Evolutionary conservation across 2,113 vertebrate species (phyloP), one percentile per base, ranked within the genome.

Genomic region (Notarius lentiginosus): DNA sequence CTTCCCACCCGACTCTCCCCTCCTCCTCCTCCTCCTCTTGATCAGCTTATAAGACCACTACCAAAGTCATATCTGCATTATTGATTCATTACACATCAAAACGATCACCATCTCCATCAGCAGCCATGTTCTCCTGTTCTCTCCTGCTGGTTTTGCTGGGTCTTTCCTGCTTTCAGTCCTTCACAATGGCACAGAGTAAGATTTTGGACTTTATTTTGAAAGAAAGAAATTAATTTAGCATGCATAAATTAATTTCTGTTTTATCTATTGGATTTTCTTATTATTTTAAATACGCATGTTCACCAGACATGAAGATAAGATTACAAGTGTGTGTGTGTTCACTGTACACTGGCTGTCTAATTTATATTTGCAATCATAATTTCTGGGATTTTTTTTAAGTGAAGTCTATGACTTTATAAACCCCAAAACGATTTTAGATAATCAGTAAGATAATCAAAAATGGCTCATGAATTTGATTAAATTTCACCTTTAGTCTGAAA

Each of bases 101-200:
- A 24, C 41, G 7, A 49, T 47, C 58, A 82, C 34, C 30, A 24
- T 63, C 61, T 49, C 17, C 58, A 66, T 65, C 61, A 14, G 60
- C 41, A 51, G 20, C 34, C 58, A 65, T 65, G 80, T 65, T n/a
- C 1, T 63, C 34, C 17, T 5, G 58, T 24, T 49, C 58, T 82
- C 30, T 82, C 18, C 4, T 82, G 15, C 8, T 82, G 79, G 9
- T 47, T 61, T 34, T 82, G 17, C 30, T 82, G 30, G 79, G 60
- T 24, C 79, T 82, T 9, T 34, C 56, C 79, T 61, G 56, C 34
- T 18, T 82, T 63, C 60, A 66, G 80, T 49, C 34, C 34, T 82
- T 66, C 7, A 66, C 58, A 49, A 5, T 24, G 24, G 80, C 22
- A 41, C 0, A 27, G 22, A 15, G 61, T 82, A 63, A 82, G 77